phyloP scores from a whole-genome alignment of 2,797 vertebrate genomes.

The Lophotriccus pileatus region DNA sequence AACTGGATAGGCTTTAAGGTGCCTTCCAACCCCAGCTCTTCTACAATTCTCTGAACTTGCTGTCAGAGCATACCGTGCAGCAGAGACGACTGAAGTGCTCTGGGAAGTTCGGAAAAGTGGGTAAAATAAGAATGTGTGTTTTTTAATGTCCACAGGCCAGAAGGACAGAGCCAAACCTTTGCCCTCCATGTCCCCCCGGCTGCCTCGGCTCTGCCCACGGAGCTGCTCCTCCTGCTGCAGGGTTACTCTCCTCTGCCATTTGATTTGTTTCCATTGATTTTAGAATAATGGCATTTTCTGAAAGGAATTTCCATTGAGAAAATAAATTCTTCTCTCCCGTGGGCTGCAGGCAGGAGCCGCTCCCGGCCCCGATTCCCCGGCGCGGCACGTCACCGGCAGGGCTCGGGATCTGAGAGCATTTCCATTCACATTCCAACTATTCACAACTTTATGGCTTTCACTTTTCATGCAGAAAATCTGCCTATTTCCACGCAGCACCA shows the following conservation, averaged over 20 bases:
- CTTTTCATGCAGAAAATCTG: slow-evolving; percentile 43
- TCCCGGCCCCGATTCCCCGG: not conserved
- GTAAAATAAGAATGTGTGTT: no score
- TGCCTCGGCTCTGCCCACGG: not conserved
- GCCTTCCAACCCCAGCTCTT: not conserved
- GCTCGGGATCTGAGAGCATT: not conserved
- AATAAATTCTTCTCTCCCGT: not conserved
- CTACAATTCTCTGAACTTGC: not conserved
- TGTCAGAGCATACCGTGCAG: not conserved
- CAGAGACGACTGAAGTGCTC: not conserved
- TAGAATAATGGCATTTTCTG: not conserved
- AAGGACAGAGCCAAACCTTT: not conserved
- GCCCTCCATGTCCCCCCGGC: rapidly evolving
- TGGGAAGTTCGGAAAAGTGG: not conserved
- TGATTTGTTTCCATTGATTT: not conserved
- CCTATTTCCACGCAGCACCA: slow-evolving; percentile 26
- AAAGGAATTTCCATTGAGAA: not conserved
- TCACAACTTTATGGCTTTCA: not conserved
- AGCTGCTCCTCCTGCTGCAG: not conserved
- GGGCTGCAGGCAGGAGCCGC: not conserved
- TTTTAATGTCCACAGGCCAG: not conserved
- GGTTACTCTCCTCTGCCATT: not conserved
- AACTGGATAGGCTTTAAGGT: not conserved
- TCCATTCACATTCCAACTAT: not conserved
- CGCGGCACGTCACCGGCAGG: not conserved